These are phyloP conservation scores for Drosophila buzzatii DNA, from an alignment of 2,888 invertebrate species.

Conservation along the genomic window DNA sequence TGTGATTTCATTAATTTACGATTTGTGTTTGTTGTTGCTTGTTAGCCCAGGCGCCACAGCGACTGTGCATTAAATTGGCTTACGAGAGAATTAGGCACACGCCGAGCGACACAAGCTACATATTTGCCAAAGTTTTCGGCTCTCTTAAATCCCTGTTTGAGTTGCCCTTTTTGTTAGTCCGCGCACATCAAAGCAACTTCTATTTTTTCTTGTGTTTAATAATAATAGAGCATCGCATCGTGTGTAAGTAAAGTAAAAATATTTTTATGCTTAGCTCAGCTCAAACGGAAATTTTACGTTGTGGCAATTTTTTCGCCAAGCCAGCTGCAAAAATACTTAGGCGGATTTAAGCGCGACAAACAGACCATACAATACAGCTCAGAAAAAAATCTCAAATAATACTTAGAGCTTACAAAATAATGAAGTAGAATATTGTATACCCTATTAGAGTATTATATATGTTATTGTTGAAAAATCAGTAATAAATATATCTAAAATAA, in stretches of 20 bases:
- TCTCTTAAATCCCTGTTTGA: constrained; percentile 49
- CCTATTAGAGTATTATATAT: background rate
- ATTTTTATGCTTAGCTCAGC: constrained; percentile 79
- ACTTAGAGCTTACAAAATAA: background rate
- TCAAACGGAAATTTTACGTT: constrained; percentile 75
- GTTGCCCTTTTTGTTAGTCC: constrained; percentile 28
- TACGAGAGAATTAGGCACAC: constrained; percentile 54
- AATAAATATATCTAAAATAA: too few species aligned
- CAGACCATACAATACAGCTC: constrained; percentile 40
- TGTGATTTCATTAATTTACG: constrained; percentile 78
- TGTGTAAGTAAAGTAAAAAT: constrained; percentile 71
- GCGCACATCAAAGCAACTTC: constrained; percentile 55
- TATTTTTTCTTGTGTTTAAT: constrained; percentile 59
- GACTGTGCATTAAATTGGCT: constrained; percentile 77
- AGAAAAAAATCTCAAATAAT: constrained; percentile 29
- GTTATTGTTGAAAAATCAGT: too few species aligned
- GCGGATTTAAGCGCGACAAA: constrained; percentile 79
- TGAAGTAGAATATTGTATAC: constrained; percentile 9
- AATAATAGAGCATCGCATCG: constrained; percentile 73
- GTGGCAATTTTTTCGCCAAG: constrained; percentile 65
- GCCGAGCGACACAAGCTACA: constrained; percentile 4
- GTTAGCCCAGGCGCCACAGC: constrained; percentile 51
- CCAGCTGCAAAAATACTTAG: constrained; percentile 73
- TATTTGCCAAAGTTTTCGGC: constrained; percentile 19
- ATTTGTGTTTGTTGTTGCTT: constrained; percentile 44